These are phyloP conservation scores for Isurus oxyrinchus DNA, from an alignment of 2,113 vertebrate species.

Conservation along the genomic window DNA sequence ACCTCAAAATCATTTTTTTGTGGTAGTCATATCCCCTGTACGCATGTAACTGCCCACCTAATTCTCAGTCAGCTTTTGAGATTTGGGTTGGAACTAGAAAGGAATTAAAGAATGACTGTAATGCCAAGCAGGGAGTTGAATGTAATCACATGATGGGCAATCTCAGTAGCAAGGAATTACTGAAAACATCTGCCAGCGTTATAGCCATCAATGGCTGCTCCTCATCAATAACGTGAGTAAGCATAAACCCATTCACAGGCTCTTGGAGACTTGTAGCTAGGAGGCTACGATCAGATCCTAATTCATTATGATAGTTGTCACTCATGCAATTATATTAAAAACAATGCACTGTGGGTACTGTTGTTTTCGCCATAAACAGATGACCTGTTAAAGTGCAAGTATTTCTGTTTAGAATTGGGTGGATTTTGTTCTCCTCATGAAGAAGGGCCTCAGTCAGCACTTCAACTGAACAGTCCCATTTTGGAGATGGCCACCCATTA, in stretches of 20 bases:
- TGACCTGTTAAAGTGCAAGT: neutral
- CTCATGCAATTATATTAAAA: neutral
- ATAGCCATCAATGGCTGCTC: no score
- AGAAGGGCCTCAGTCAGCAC: neutral
- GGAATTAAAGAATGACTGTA: neutral
- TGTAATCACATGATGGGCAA: neutral
- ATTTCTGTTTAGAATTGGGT: neutral
- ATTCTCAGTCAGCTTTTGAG: neutral
- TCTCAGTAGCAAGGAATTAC: no score
- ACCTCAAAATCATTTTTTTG: neutral
- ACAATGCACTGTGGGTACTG: neutral
- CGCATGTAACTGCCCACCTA: neutral
- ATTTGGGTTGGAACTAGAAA: neutral
- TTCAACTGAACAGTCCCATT: neutral
- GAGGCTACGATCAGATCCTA: neutral
- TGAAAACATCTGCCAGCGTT: neutral
- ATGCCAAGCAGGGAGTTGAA: neutral
- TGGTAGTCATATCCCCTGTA: neutral
- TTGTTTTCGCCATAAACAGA: neutral
- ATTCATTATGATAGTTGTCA: neutral
- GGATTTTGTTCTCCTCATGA: neutral
- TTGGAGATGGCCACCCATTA: neutral
- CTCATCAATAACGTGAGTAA: neutral
- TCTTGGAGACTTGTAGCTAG: neutral
- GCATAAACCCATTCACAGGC: neutral